Evolutionary conservation across 2,888 invertebrate species (phyloP).

Genomic region (Chironomus riparius): DNA sequence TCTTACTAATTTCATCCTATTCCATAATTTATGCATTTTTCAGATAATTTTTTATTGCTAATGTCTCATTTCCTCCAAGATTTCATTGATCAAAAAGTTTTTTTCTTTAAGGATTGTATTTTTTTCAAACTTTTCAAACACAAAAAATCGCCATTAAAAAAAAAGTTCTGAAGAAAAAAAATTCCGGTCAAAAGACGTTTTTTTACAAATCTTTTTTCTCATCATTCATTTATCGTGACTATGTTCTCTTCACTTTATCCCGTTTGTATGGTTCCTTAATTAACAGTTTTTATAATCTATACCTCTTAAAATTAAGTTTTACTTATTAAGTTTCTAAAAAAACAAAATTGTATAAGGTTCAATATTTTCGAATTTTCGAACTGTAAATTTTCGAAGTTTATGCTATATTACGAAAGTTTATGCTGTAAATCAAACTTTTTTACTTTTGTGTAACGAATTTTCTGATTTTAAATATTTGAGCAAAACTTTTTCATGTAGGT

Average conservation of each 20-base stretch:
- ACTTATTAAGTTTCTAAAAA: background rate
- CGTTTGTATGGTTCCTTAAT: background rate
- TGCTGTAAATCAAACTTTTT: too few species aligned
- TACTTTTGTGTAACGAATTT: too few species aligned
- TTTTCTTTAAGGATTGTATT: background rate
- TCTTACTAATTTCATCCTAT: too few species aligned
- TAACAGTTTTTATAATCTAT: background rate
- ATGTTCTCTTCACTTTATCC: background rate
- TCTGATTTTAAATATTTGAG: too few species aligned
- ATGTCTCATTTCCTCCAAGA: background rate
- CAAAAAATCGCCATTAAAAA: constrained; percentile 1
- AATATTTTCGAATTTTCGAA: too few species aligned
- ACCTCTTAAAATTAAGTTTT: background rate
- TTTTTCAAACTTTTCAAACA: background rate
- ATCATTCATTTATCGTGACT: background rate
- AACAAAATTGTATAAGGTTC: background rate
- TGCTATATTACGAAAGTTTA: too few species aligned
- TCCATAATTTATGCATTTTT: too few species aligned
- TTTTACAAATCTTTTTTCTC: background rate
- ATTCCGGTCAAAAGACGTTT: background rate
- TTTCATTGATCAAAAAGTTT: background rate
- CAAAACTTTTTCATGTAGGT: too few species aligned
- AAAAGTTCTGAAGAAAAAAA: background rate
- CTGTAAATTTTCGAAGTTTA: too few species aligned
- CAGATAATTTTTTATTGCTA: background rate